Evolutionary conservation across 2,888 invertebrate genomes (phyloP).

Genomic region (Timema podura): DNA sequence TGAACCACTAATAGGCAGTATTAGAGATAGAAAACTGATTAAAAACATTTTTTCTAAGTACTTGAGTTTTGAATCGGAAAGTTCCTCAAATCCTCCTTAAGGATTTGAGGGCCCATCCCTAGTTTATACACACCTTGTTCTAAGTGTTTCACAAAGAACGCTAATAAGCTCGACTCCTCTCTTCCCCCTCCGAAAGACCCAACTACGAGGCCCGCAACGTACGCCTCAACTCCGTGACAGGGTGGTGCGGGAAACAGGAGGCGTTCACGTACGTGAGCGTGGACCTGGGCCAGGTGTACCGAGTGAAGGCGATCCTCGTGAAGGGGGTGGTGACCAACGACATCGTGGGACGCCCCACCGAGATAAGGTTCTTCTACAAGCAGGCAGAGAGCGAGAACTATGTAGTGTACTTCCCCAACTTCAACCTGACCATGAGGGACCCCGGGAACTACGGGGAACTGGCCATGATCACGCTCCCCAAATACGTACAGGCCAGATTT

Average conservation of each 20-base stretch:
- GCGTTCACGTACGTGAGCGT: conserved; percentile 95
- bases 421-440: conserved; percentile 89
- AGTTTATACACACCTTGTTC: too few relatives aligned
- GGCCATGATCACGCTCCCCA: conserved; percentile 92
- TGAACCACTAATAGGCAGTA: too few relatives aligned
- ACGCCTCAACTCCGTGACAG: conserved; percentile 86
- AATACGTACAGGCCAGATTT: conserved; percentile 89
- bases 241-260: conserved; percentile 96
- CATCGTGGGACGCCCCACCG: conserved; percentile 91
- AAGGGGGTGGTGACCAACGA: conserved; percentile 94
- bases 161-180: too few relatives aligned
- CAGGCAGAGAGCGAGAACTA: conserved; percentile 91
- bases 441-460: conserved; percentile 96
- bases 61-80: too few relatives aligned
- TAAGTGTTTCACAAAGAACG: too few relatives aligned
- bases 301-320: conserved; percentile 87
- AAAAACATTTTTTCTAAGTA: too few relatives aligned
- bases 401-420: conserved; percentile 95
- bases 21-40: too few relatives aligned
- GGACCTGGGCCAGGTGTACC: conserved; percentile 87
- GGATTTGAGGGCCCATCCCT: too few relatives aligned
- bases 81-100: too few relatives aligned
- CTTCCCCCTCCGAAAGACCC: too few relatives aligned
- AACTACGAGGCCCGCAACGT: conserved; percentile 89
- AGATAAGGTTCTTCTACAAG: conserved; percentile 96